Evolutionary conservation across 1,140 invertebrate species (phyloP), one percentile per base, ranked within the genome.

Genomic region (Drosophila fuyamai): DNA sequence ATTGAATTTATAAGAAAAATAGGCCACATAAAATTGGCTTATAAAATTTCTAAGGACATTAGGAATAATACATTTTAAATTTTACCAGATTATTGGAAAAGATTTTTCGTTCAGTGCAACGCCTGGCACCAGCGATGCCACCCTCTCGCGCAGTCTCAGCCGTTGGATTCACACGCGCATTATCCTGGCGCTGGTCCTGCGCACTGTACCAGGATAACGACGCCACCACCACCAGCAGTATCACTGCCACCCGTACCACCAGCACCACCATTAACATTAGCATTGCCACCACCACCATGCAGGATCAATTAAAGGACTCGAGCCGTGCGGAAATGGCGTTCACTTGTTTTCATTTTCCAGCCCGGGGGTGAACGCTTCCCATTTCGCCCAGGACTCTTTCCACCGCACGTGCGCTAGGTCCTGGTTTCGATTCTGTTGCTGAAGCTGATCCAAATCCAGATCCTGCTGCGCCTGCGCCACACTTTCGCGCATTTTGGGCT

Each of bases 331-430:
- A 89, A 74, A 88, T 83, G 79, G 71, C 76, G 76, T 89, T 81
- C 83, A 88, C 83, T 88, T 88, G 83, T 88, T 88, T 80, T 89
- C 67, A 88, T 88, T 89, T 79, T 58, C 46, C 62, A 56, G 35
- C 58, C 55, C 50, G 67, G 77, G 76, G 77, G 62, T 67, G 74
- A 67, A 51, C 29, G 27, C 43, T 38, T 55, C 53, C 55, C 46
- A 58, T 54, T 71, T 47, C 46, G 41, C 75, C 59, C 79, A 79
- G 77, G 46, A 73, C 23, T 23, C 56, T 58, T 40, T 13, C 65
- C 47, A 61, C 36, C 83, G 84, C 84, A 88, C 84, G 84, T 88
- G 84, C 82, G 76, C 16, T 18, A 44, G 57, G 36, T 54, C 32
- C 61, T 54, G 57, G 41, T 67, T 51, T 18, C 18, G 59, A 23